A percentile compares a stretch with the other conserved stretches of the same genome.
Evolutionary conservation across 2,113 vertebrate genomes (phyloP).

Genomic region (Oceanodroma tethys): DNA sequence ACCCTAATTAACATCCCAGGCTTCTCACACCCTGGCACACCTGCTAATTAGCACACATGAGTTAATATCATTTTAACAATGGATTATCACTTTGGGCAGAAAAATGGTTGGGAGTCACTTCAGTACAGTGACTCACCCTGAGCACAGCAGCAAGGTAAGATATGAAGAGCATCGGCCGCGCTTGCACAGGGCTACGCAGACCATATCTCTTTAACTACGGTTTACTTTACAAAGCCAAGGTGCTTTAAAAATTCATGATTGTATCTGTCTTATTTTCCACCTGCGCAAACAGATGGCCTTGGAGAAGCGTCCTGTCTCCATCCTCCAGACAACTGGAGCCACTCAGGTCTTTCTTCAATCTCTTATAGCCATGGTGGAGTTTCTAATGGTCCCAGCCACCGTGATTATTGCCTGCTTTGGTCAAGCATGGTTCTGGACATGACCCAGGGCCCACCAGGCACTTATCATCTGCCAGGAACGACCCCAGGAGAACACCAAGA

Average conservation of each 20-base stretch:
- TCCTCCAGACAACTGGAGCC: background rate
- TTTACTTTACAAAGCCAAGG: conserved; percentile 19
- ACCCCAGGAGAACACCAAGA: background rate
- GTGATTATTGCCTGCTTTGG: fast-evolving
- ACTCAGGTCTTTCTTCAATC: background rate
- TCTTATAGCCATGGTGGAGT: background rate
- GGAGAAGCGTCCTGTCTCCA: background rate
- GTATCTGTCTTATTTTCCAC: conserved; percentile 24
- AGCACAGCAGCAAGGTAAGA: background rate
- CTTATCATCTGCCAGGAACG: background rate
- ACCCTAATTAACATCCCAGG: conserved; percentile 1
- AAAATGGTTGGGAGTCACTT: background rate
- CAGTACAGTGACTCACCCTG: background rate
- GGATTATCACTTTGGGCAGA: conserved; percentile 10
- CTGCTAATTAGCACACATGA: conserved; percentile 52
- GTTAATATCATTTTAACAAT: conserved; percentile 33
- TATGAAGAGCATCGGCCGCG: fast-evolving
- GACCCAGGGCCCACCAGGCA: background rate
- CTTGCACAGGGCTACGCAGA: background rate
- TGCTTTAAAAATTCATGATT: conserved; percentile 46
- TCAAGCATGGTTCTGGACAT: background rate
- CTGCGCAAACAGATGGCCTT: background rate
- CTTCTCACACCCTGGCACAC: conserved; percentile 57
- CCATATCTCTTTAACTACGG: background rate
- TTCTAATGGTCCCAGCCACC: background rate